Base-by-base conservation (phyloP, 2,113 vertebrate species). In the Nyctereutes procyonoides region DNA sequence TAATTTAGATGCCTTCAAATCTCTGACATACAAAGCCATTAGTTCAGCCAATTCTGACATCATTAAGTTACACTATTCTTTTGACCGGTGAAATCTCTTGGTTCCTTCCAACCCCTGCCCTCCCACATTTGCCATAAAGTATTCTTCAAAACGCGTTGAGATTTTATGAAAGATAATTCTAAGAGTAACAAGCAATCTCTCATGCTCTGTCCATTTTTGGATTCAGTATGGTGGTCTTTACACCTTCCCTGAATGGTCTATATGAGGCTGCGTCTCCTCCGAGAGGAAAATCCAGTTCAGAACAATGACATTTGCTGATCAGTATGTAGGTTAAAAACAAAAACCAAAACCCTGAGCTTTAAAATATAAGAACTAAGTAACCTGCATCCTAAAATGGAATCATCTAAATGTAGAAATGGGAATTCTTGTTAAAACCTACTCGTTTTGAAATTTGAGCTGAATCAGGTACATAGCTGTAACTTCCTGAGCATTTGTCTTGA, bases 1-100 rank as follows among this genome's bases (percentile, higher is more conserved):
- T 95, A 96, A 95, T 95, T 98, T 96, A 97, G 38, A 96, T 83
- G 35, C 83, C 76, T 98, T 97, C 96, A 98, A 98, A 97, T 98
- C 67, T 86, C 96, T 96, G 96, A 94, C 67, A 96, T 35, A 65
- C 88, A 48, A 97, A 96, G 74, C 67, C 32, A 86, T 71, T 19
- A 94, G 32, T 94, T 92, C 56, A 69, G 76, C 62, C 56, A 93
- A 96, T 35, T 81, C 83, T 87, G 60, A 85, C 58, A 69, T 87
- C 85, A 96, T 81, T 91, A 94, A 91, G 16, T 51, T 71, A 88
- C 51, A 88, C 32, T 81, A 63, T 95, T 93, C 58, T 95, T 95
- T 93, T 67, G 81, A 96, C 93, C 55, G 51, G 35, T 71, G 17
- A 97, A 95, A 87, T 96, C 76, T 43, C 30, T 63, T 84, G 74